Evolutionary conservation across 92 coral and sea anemone genomes (phyloP).

Genomic region (Pocillopora grandis): DNA sequence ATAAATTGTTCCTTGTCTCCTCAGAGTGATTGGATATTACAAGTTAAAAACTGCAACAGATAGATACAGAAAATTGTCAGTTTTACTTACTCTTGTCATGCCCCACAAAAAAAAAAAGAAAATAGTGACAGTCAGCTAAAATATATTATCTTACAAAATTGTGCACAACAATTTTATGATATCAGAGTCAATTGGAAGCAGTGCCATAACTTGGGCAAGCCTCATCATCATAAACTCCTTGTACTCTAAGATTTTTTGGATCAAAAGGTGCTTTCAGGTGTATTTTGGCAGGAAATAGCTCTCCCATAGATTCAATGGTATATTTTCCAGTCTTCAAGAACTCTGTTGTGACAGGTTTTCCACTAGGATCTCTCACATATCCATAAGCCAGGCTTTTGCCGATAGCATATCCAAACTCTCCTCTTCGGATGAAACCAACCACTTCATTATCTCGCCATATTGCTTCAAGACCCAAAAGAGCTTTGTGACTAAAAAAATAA

Average conservation of each 20-base stretch:
- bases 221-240: slow-evolving; percentile 70
- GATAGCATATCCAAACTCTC: slow-evolving; percentile 88
- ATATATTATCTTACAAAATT: no score
- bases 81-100: no score
- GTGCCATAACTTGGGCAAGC: neutral
- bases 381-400: slow-evolving; percentile 90
- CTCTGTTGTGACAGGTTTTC: slow-evolving; percentile 63
- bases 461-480: slow-evolving; percentile 94
- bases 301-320: slow-evolving; percentile 89
- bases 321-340: slow-evolving; percentile 82
- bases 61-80: no score
- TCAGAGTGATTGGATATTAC: no score
- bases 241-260: slow-evolving; percentile 87
- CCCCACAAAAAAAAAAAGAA: no score
- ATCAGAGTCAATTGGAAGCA: neutral
- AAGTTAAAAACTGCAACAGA: no score
- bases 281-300: slow-evolving; percentile 70
- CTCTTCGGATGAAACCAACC: slow-evolving; percentile 93
- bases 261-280: slow-evolving; percentile 92
- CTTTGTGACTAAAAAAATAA: slow-evolving; percentile 71
- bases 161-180: no score
- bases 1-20: no score
- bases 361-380: slow-evolving; percentile 81
- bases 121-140: no score
- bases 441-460: slow-evolving; percentile 80